Evolutionary conservation across 2,888 invertebrate genomes (phyloP), one percentile per base, ranked within the genome.

Genomic region (Tipula lateralis): DNA sequence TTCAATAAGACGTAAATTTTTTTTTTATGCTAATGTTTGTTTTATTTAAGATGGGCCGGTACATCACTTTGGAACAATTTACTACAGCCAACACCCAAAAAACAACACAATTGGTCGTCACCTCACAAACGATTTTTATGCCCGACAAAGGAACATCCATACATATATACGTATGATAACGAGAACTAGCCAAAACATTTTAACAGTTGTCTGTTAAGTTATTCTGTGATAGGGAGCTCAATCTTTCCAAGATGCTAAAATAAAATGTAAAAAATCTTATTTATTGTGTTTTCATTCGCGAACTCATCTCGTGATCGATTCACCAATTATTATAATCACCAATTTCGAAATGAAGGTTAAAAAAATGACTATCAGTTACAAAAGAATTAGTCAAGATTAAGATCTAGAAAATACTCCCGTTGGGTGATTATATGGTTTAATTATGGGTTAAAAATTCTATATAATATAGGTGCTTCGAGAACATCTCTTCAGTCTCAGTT

Each of bases 31-130:
- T 84, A 19, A 50, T 36, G 36, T 6, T n/a, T n/a, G n/a, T n/a
- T 39, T n/a, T 44, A n/a, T 84, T 82, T 30, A n/a, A 87, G 87
- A 50, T 87, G 86, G 87, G 92, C 90, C 86, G 90, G 91, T 4
- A 91, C 91, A 86, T 89, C 90, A n/a, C 85, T 92, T 6, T 92
- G 92, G 92, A 92, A 92, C 86, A 92, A 91, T 86, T 88, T 93
- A 87, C 85, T 92, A 86, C 89, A 92, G 87, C 91, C 91, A 13
- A 89, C 90, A 5, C 91, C 91, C 0, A 86, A 88, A 19, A 92
- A 92, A 87, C 87, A 89, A 3, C 85, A 85, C 2, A 87, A 87
- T 82, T 91, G 91, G 91, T 84, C 85, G 2, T 87, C 87, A 30
- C 85, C 88, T 29, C 90, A 90, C 85, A 86, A 88, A 39, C 88